Evolutionary conservation across 2,113 vertebrate genomes (phyloP), one percentile per base, ranked within the genome.

Genomic region (Gymnorhina tibicen): DNA sequence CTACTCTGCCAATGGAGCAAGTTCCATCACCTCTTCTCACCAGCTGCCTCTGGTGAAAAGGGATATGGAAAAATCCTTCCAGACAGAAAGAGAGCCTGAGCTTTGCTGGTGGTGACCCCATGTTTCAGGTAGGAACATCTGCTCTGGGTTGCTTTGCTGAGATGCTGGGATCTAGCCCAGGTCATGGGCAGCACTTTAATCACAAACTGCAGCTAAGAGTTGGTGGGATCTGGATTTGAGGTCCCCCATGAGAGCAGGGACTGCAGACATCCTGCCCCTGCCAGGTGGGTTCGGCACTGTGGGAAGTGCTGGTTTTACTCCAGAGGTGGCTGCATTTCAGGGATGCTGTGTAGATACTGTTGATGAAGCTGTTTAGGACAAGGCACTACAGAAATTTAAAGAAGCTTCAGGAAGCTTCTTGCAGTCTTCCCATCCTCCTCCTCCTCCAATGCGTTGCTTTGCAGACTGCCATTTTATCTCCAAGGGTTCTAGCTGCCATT

Each of bases 371-470:
- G 46, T 69, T 47, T 42, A 76, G 66, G 69, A 33, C 11, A 56
- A 69, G 9, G 44, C 24, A 9, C 44, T 73, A 64, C 7, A 60
- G 74, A 92, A 87, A 95, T 72, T 33, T 52, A 23, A 79, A 85
- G 94, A 93, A 90, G 59, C 63, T 94, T 97, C 94, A 93, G 12
- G 91, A 94, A 86, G 67, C 91, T 86, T 94, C 75, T 80, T 77
- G 23, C 12, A 66, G 11, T 74, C 16, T 39, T 90, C 39, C 55
- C 46, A n/a, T 50, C 87, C 39, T 47, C 75, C 70, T 93, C 82
- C 74, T 85, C 76, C 27, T 91, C 12, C 74, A 28, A 6, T 23
- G 44, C 1, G 0, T 55, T 78, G 9, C 56, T 89, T 77, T 79
- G 37, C 58, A 66, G 66, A 64, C n/a, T 26, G 56, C 32, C 50